Percentiles rank a stretch among this genome's conserved stretches.
Evolutionary conservation across 2,888 invertebrate species (phyloP).

Genomic region (Hermaeophaga mercurialis): DNA sequence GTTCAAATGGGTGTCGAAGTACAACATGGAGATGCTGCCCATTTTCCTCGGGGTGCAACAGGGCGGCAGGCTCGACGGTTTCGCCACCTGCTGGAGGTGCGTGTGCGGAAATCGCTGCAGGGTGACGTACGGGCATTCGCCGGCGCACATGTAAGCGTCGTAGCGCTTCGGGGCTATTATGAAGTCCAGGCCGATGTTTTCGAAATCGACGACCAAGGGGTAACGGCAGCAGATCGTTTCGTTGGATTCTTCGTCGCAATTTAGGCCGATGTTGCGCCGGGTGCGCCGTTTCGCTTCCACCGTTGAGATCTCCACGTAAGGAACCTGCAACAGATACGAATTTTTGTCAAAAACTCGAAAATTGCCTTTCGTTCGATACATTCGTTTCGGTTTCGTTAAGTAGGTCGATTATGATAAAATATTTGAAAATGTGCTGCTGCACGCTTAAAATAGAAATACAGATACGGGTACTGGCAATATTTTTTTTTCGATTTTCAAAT

Average conservation of each 20-base stretch:
- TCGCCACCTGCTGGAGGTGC: constrained; percentile 82
- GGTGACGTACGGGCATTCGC: constrained; percentile 90
- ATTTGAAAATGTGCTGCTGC: background rate
- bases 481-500: background rate
- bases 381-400: no score
- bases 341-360: no score
- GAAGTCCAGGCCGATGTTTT: constrained; percentile 96
- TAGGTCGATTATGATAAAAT: background rate
- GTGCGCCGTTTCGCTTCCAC: constrained; percentile 67
- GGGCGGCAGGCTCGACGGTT: constrained; percentile 78
- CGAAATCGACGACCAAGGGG: constrained; percentile 91
- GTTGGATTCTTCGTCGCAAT: constrained; percentile 76
- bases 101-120: constrained; percentile 87
- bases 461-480: background rate
- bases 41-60: constrained; percentile 92
- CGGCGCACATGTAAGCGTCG: constrained; percentile 94
- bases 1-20: constrained; percentile 87
- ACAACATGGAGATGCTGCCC: constrained; percentile 88
- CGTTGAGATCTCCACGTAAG: constrained; percentile 65
- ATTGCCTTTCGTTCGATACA: no score
- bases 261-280: constrained; percentile 79
- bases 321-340: constrained; percentile 60
- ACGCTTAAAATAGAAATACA: background rate
- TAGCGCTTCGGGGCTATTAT: constrained; percentile 95
- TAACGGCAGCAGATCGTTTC: constrained; percentile 93